Evolutionary conservation across 2,797 vertebrate genomes (phyloP), one percentile per base, ranked within the genome.

Genomic region (Acanthornis magna): DNA sequence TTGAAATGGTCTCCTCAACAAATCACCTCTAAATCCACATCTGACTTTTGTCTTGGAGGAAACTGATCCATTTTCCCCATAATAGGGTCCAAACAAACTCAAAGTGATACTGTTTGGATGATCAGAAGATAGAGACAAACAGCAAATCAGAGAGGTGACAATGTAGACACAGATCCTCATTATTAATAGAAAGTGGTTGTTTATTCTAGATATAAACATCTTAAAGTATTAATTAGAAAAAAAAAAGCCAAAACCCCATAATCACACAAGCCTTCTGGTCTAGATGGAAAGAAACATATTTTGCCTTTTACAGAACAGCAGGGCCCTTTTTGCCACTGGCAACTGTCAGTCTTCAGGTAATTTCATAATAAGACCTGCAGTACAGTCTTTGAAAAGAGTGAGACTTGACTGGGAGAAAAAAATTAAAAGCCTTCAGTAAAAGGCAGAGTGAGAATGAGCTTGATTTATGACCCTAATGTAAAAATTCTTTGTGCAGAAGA

Each of bases 401-500:
- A 91, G 43, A 30, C 16, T 77, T 89, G 79, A 57, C 47, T 62
- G 30, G 22, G 77, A 83, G n/a, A 75, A 89, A 89, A 88, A 73
- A 82, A 78, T 66, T n/a, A 60, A 95, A 94, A 80, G 72, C 42
- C 45, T 85, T 91, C 57, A 74, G 45, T 74, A 61, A 74, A 94
- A 96, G 42, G 22, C 78, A 91, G 84, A 77, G 60, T 36, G 50
- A 74, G 43, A 82, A 91, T 48, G 25, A 96, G 65, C 34, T 80
- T 94, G 87, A 92, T 97, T 94, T 95, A 91, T 45, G 71, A 91
- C 58, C 13, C 57, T 85, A 76, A 89, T 61, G 72, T 38, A 88
- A 91, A 93, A 93, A 85, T 71, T 53, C 65, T 89, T 80, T 80
- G 61, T 94, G 68, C 23, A 34, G 48, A 91, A 85, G 68, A 80